These are phyloP conservation scores for Python bivittatus DNA, from an alignment of 2,113 vertebrate species.

Conservation along the genomic window DNA sequence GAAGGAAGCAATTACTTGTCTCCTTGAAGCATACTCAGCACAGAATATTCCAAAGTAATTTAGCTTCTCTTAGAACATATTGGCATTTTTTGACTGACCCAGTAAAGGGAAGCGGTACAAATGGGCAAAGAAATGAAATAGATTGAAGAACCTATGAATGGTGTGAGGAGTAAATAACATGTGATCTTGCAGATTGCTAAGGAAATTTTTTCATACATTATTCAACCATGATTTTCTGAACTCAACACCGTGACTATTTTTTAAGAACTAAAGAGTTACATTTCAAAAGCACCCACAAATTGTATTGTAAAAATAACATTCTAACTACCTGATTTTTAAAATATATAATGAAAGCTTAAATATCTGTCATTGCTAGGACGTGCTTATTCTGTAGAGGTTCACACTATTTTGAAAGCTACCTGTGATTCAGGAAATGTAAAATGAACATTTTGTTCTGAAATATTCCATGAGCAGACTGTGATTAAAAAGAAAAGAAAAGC, in stretches of 20 bases:
- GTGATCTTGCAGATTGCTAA: too few species aligned
- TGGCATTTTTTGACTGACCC: too few species aligned
- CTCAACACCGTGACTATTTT: neutral
- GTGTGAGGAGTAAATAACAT: neutral
- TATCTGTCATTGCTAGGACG: constrained; percentile 14
- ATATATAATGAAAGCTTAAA: constrained; percentile 14
- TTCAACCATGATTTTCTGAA: neutral
- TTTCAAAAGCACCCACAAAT: neutral
- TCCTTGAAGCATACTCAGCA: too few species aligned
- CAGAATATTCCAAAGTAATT: too few species aligned
- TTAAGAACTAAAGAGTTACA: neutral
- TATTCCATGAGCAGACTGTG: neutral
- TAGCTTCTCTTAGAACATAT: too few species aligned
- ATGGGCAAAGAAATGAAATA: too few species aligned
- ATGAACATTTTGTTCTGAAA: constrained; percentile 12
- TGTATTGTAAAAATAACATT: constrained; percentile 27
- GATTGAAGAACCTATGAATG: too few species aligned
- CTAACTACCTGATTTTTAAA: neutral
- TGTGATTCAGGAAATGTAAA: constrained; percentile 5
- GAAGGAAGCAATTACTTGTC: too few species aligned
- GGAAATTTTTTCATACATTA: neutral
- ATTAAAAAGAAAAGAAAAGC: constrained; percentile 13
- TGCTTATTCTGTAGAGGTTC: constrained; percentile 29
- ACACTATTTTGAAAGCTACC: constrained; percentile 5
- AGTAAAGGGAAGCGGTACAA: too few species aligned